Conservation (phyloP, 2,113 vertebrate species). For the Trogon surrucura region DNA sequence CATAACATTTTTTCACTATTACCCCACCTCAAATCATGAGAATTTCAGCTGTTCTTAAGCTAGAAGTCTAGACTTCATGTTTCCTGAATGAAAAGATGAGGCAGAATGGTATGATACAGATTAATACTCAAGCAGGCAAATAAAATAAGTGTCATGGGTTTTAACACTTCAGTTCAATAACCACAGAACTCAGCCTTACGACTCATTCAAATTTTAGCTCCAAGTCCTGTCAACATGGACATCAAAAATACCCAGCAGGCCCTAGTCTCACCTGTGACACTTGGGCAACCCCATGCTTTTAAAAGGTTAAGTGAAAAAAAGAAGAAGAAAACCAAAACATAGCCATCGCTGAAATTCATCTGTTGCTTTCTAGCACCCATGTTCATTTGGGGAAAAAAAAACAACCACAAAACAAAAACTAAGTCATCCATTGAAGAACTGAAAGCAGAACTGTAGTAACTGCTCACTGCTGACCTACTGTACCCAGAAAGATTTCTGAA, state of each 20-base stretch:
- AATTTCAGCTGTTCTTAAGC: not conserved
- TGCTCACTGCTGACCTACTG: not conserved
- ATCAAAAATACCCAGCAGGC: not conserved
- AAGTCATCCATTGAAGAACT: not conserved
- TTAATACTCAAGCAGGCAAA: not conserved
- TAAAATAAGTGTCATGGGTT: not conserved
- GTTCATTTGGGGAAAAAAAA: not conserved
- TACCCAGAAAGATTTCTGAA: not conserved
- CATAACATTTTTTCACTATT: not conserved
- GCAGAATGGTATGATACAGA: not conserved
- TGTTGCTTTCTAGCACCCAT: not conserved
- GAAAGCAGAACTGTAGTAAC: not conserved
- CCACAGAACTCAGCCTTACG: not conserved
- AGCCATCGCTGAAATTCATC: not conserved
- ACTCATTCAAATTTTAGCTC: not conserved
- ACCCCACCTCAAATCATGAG: not conserved
- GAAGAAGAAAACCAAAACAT: not conserved
- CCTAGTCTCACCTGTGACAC: not conserved
- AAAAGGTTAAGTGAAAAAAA: not conserved
- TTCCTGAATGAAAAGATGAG: not conserved
- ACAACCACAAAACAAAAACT: not conserved
- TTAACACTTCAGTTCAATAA: not conserved
- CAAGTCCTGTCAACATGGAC: fast-evolving
- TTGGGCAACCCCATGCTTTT: not conserved
- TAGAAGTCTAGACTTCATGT: not conserved